Base-by-base conservation (phyloP, 30 jellyfish, hydroid and myxozoan species). In the Nemopilema nomurai region DNA sequence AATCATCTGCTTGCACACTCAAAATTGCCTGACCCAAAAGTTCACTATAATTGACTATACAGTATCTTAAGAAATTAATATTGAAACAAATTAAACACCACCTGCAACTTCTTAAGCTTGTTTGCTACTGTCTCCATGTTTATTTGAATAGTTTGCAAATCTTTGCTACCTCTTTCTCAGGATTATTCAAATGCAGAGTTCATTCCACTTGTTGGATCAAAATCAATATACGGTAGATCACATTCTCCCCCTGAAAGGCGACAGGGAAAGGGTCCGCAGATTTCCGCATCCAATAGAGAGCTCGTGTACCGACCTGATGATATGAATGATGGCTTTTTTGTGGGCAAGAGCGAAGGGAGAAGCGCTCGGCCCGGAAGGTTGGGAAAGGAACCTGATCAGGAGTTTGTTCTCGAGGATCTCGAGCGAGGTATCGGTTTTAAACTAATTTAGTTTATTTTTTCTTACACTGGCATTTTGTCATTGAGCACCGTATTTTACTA, bases 351-450 rank as follows among this genome's bases (percentile, higher is more conserved):
- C 57, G 13, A 41, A 3, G 73, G 30, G 20, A 4, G 7, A 3
- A 7, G 29, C 73, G 7, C 7, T 18, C 25, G 49, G 16, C 20
- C 30, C 16, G 21, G 23, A 28, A 49, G 1, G 50, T 63, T 8
- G 28, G 41, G 49, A 3, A 32, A 18, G 21, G 63, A 71, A 0
- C 18, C 20, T 17, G 79, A 63, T 3, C 79, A 62, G 30, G 88
- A 78, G 30, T 78, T 20, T 78, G 79, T 78, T 19, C 57, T 78
- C 30, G 88, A 78, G 50, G 88, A 78, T 31, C 41, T 78, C 27
- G 88, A 78, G 62, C 25, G 33, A 63, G 88, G 88, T 78, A 57
- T n/a, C n/a, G n/a, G n/a, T n/a, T n/a, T n/a, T n/a, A n/a, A n/a
- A n/a, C n/a, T n/a, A n/a, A n/a, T n/a, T n/a, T n/a, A n/a, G n/a